Evolutionary conservation across 2,888 invertebrate genomes (phyloP).

Genomic region (Lepidonotus clava): DNA sequence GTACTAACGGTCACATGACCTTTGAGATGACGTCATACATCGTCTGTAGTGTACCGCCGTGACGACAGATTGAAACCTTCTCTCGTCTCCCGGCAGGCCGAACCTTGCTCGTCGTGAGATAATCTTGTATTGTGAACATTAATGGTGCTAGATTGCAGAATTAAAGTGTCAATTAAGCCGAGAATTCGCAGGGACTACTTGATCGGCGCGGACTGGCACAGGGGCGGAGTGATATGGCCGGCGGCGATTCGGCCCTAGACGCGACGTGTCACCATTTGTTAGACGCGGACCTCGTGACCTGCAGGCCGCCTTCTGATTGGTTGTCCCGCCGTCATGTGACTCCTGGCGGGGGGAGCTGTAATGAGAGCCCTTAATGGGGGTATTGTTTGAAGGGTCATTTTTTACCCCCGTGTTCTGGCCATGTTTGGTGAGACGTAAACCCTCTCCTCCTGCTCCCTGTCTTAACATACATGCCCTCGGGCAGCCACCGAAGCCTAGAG

Average conservation of each 20-base stretch:
- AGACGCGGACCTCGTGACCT: constrained; percentile 5
- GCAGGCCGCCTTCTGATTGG: not conserved
- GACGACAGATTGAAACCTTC: not conserved
- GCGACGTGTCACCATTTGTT: not conserved
- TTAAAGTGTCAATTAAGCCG: constrained; percentile 34
- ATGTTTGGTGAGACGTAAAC: too few species aligned
- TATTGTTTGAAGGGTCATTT: not conserved
- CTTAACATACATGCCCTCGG: too few species aligned
- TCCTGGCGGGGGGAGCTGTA: not conserved
- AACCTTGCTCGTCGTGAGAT: not conserved
- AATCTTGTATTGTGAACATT: constrained; percentile 40
- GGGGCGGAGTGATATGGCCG: constrained; percentile 43
- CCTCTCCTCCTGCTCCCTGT: too few species aligned
- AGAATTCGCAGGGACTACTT: constrained; percentile 48
- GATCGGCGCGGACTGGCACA: constrained; percentile 27
- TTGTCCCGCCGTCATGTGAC: not conserved
- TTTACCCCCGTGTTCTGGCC: not conserved
- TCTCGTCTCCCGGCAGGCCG: not conserved
- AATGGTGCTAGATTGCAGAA: constrained; percentile 30
- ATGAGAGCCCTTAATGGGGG: not conserved
- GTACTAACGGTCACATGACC: constrained; percentile 31
- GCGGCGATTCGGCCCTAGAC: constrained; percentile 8
- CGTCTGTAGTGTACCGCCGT: not conserved
- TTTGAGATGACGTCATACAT: not conserved
- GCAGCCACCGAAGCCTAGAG: too few species aligned